These are phyloP conservation scores for Nemotelus nigrinus DNA, from an alignment of 2,888 invertebrate species.

Conservation along the genomic window DNA sequence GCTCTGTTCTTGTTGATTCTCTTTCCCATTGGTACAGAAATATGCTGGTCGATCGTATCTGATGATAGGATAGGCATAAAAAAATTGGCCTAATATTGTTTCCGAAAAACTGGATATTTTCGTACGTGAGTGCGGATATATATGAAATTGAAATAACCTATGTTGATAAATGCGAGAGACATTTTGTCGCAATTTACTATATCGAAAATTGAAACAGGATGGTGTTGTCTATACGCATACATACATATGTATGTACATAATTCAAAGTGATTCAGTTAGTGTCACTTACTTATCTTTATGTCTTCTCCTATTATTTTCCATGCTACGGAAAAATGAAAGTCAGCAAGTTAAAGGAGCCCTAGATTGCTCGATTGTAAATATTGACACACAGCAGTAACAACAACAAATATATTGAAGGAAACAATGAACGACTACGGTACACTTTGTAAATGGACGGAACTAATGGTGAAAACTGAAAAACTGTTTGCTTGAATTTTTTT, in stretches of 20 bases:
- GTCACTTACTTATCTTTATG: not conserved
- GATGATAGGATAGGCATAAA: not conserved
- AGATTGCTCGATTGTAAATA: too few species aligned
- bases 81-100: not conserved
- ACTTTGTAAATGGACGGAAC: too few species aligned
- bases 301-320: not conserved
- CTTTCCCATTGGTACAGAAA: too few species aligned
- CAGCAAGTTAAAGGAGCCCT: too few species aligned
- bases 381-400: too few species aligned
- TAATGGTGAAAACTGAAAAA: too few species aligned
- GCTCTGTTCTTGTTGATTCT: not conserved
- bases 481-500: too few species aligned
- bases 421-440: too few species aligned
- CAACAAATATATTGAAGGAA: too few species aligned
- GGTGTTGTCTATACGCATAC: not conserved
- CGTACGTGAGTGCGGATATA: not conserved
- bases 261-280: constrained; percentile 7
- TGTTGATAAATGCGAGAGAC: not conserved
- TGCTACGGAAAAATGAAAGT: too few species aligned
- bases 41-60: too few species aligned
- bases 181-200: constrained; percentile 2
- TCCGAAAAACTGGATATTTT: constrained; percentile 8
- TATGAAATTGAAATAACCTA: constrained; percentile 2
- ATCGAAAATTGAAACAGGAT: constrained; percentile 6
- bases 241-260: not conserved